Evolutionary conservation across 2,888 invertebrate genomes (phyloP), one percentile per base, ranked within the genome.

Genomic region (Craniophora ligustri): DNA sequence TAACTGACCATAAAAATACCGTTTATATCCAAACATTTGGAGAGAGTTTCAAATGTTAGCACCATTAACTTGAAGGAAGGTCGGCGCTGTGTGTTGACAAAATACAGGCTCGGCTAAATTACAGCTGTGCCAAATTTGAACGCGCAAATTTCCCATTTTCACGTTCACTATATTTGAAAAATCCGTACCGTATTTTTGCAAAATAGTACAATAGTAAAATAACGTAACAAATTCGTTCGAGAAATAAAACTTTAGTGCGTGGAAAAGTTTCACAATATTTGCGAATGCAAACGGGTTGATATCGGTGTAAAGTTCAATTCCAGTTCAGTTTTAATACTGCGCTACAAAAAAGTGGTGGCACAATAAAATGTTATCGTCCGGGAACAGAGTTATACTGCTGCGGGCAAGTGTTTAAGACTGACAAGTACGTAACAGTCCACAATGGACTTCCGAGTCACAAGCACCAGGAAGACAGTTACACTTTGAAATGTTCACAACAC

Each of bases 161-260:
- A 16, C 26, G 11, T 26, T 44, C 23, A 13, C 30, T 39, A 53
- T 41, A 46, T 54, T 45, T 56, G 45, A 38, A 26, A n/a, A 53
- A 28, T 45, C 3, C 39, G 31, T 31, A 30, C 35, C 51, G 28
- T 19, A 40, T 42, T 35, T 39, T 10, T 31, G 15, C 34, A 46
- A 71, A 63, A 56, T 50, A 71, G 35, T 63, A 72, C 66, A 68
- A 69, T 65, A 63, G 46, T 50, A 70, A 64, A 65, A 40, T 40
- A 56, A 57, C 35, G 59, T 58, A 67, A 50, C 26, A 46, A 45
- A 54, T 57, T 13, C 35, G 26, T 34, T 56, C 40, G 39, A 40
- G 54, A 69, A 70, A 69, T 67, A 58, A 75, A 77, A 72, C 57
- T 74, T 70, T 46, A 45, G 47, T 61, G 53, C 47, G 67, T 61